Evolutionary conservation across 2,797 vertebrate genomes (phyloP).

Genomic region (Cyprinodon diabolis): DNA sequence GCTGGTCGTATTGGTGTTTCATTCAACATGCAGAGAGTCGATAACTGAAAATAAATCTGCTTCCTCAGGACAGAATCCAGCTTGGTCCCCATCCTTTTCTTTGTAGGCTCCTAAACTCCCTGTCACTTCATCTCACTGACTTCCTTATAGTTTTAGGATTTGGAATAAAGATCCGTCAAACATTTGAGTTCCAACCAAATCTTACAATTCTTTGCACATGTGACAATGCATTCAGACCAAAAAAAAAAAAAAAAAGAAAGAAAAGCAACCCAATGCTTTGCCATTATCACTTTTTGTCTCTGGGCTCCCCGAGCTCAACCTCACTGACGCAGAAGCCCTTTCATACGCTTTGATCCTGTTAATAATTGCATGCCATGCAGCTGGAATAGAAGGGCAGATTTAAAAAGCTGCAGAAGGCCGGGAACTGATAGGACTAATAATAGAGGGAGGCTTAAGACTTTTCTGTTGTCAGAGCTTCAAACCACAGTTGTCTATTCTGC

Average conservation of each 20-base stretch:
- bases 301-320: slow-evolving; percentile 59
- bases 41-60: neutral
- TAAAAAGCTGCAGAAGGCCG: slow-evolving; percentile 47
- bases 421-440: slow-evolving; percentile 42
- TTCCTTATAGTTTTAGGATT: neutral
- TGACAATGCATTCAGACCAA: slow-evolving; percentile 11
- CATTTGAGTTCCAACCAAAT: neutral
- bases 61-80: neutral
- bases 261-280: slow-evolving; percentile 46
- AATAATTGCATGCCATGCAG: slow-evolving; percentile 65
- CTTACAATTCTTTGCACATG: neutral
- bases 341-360: slow-evolving; percentile 70
- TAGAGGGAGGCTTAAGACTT: slow-evolving; percentile 17
- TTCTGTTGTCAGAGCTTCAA: slow-evolving; percentile 37
- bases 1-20: neutral
- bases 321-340: slow-evolving; percentile 48
- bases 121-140: no score
- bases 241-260: no score
- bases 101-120: neutral
- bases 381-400: slow-evolving; percentile 56
- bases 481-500: slow-evolving; percentile 33
- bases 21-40: neutral
- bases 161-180: neutral
- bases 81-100: neutral
- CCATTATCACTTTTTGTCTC: slow-evolving; percentile 62